Evolutionary conservation across 2,888 invertebrate species (phyloP).

Genomic region (Trilocha varians): DNA sequence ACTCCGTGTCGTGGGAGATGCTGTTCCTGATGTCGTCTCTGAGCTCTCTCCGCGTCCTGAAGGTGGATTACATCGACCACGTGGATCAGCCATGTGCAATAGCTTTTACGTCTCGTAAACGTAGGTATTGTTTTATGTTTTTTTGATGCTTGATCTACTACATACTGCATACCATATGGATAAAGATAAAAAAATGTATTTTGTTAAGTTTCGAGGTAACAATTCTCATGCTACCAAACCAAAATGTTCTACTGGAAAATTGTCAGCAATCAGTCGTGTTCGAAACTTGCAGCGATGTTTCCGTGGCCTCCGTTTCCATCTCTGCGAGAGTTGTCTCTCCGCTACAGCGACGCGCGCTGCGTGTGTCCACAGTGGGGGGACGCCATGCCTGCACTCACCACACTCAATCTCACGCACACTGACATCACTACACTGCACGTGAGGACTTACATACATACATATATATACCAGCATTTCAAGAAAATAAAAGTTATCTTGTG

Average conservation of each 20-base stretch:
- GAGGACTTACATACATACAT: no score
- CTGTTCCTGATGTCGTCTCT: not conserved
- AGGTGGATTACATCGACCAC: not conserved
- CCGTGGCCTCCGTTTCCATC: not conserved
- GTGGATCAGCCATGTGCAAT: not conserved
- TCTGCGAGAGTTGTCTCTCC: not conserved
- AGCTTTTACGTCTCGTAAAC: not conserved
- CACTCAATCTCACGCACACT: not conserved
- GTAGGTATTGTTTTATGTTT: not conserved
- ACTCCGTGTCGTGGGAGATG: not conserved
- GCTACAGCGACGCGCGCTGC: not conserved
- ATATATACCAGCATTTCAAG: no score
- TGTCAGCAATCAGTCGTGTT: no score
- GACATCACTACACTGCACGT: not conserved
- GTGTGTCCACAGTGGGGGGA: not conserved
- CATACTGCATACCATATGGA: no score
- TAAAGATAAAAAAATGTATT: no score
- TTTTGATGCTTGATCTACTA: no score
- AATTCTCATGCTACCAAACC: not conserved
- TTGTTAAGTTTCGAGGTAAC: no score
- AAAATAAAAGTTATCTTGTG: no score
- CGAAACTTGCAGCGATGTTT: not conserved
- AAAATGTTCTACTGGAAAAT: not conserved
- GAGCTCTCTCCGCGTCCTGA: not conserved
- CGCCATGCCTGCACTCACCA: not conserved